Base-by-base conservation (phyloP, 2,888 invertebrate genomes). In the Drosophila siamana region DNA sequence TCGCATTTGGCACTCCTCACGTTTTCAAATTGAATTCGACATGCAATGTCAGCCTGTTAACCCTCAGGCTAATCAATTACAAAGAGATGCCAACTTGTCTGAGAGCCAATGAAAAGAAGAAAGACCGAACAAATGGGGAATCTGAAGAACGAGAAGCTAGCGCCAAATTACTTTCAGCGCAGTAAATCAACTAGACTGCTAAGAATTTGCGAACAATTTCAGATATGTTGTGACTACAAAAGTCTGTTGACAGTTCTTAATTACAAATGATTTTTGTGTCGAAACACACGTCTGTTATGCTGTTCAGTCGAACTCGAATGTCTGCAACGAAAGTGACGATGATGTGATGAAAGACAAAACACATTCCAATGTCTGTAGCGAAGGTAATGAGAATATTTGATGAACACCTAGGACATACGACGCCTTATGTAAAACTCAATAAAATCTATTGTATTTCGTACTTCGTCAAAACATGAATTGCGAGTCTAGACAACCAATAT, bases 201-300 rank as follows among this genome's bases (percentile, higher is more conserved):
- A 62, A 57, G 83, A 76, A 86, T 89, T 86, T 64, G 60, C 68
- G 33, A 44, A 55, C 57, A 67, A 86, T 86, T 74, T 71, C 43
- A 78, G 68, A 78, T 72, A 86, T 86, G 73, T 75, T 75, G 78
- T 84, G 86, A 69, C 28, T 80, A 88, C 89, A 88, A 88, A 84
- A 78, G 85, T 86, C 87, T 79, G 86, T 74, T 85, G 89, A 89
- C 89, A 86, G 86, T 74, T 78, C 86, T 89, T 86, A 86, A 86
- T 86, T 89, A 88, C 79, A 78, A 74, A 64, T 78, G 86, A 86
- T 85, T 76, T 75, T 65, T 36, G 44, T 16, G 33, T 24, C n/a
- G 24, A 38, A 61, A 63, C 33, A 26, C 24, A 13, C 43, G 55
- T 36, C 1, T 33, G 26, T 26, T 26, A 4, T 33, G n/a, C 9